A percentile compares a stretch with the other conserved stretches of the same genome.
Evolutionary conservation across 2,888 invertebrate genomes (phyloP).

Genomic region (Scaptodrosophila latifasciaeformis): DNA sequence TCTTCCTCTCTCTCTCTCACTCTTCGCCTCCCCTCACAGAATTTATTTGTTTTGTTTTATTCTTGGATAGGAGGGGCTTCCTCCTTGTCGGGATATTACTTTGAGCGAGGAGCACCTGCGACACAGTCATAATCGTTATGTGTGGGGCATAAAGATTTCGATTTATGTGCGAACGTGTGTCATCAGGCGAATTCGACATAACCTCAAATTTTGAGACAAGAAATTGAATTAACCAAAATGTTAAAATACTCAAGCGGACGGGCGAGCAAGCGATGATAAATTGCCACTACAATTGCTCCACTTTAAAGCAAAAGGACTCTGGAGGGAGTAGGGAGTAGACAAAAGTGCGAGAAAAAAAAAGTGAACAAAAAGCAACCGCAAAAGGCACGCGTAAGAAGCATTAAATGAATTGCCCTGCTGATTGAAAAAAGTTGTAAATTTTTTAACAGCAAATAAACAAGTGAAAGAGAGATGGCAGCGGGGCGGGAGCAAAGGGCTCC

Average conservation of each 20-base stretch:
- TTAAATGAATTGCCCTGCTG: slow-evolving; percentile 42
- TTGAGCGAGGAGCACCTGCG: slow-evolving; percentile 57
- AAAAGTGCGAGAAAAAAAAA: too few relatives aligned
- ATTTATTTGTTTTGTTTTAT: too few relatives aligned
- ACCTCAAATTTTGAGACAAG: slow-evolving; percentile 26
- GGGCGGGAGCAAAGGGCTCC: slow-evolving; percentile 17
- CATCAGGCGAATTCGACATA: background rate
- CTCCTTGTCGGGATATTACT: too few relatives aligned
- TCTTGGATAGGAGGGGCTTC: too few relatives aligned
- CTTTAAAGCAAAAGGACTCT: background rate
- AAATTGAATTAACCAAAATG: slow-evolving; percentile 41
- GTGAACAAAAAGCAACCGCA: slow-evolving; percentile 59
- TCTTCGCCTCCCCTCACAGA: too few relatives aligned
- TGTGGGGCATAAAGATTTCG: too few relatives aligned
- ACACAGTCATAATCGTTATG: slow-evolving; percentile 49
- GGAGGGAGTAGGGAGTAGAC: slow-evolving; percentile 17
- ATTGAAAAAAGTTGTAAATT: slow-evolving; percentile 69
- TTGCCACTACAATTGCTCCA: background rate
- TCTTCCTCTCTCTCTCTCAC: too few relatives aligned
- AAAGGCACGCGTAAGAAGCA: slow-evolving; percentile 50
- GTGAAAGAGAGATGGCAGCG: slow-evolving; percentile 9
- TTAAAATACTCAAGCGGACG: slow-evolving; percentile 24
- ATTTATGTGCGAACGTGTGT: slow-evolving; percentile 33
- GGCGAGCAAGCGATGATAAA: slow-evolving; percentile 9
- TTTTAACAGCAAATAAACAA: slow-evolving; percentile 42